Evolutionary conservation across 2,888 invertebrate genomes (phyloP), one percentile per base, ranked within the genome.

Genomic region (Metacarcinus magister): DNA sequence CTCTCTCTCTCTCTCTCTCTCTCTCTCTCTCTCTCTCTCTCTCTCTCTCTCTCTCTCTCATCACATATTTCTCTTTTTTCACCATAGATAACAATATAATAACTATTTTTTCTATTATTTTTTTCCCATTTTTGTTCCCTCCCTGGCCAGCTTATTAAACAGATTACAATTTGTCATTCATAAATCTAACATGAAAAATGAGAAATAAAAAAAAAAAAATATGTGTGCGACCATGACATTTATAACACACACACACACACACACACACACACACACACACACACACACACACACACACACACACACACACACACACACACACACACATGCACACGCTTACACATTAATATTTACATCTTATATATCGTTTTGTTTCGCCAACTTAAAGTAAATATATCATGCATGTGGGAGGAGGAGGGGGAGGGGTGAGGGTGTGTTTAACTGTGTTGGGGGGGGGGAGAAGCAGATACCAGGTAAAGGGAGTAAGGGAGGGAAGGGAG

Each of bases 131-230:
- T 67, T 67, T 67, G 4, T n/a, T 7, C 67, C n/a, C 67, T n/a
- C 23, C 67, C 16, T n/a, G 23, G 2, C n/a, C 16, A 67, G 67
- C 67, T 67, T 67, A 67, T 67, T 67, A n/a, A 0, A 7, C 67
- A 67, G n/a, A 67, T 67, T 67, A 67, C 67, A 67, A 67, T 67
- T 67, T 67, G 67, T 67, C 67, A 67, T 67, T 67, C 67, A 67
- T 67, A 67, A 7, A 19, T 67, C n/a, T 67, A 54, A 19, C 54
- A 54, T 54, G 16, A 54, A 54, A 54, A 54, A 54, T 39, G 39
- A 39, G 13, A 54, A 54, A 54, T 39, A 2, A 39, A 16, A 16
- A 16, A 2, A 54, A 54, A 3, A 54, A 54, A 54, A 13, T 54
- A 54, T 13, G 2, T 54, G 16, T 54, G 0, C 16, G 3, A 54